Evolutionary conservation across 2,113 vertebrate species (phyloP), one percentile per base, ranked within the genome.

Genomic region (Platichthys stellatus): DNA sequence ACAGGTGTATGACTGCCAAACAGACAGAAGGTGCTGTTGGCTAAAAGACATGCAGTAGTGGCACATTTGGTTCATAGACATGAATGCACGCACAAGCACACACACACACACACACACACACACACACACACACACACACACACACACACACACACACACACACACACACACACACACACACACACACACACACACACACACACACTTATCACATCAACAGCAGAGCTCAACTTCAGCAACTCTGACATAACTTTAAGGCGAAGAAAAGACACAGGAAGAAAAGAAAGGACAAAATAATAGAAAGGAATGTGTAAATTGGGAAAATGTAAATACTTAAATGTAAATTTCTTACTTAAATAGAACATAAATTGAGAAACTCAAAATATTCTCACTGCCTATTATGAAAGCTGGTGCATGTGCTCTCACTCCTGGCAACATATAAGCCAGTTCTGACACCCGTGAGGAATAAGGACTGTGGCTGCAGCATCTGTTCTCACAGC

Each of bases 1-100:
- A 43, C 66, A 82, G 83, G 78, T 62, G 74, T 63, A 78, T 20
- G n/a, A 67, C 54, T 75, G 87, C 87, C 89, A 89, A 88, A 57
- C 72, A 78, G 73, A 67, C 89, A 86, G 83, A 89, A 59, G 82
- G 85, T 5, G 69, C 31, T 77, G 47, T 60, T 85, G 83, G 85
- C 79, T 77, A 67, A 81, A 79, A 85, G 64, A 77, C 78, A 43
- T 61, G 63, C 69, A 83, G 74, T 83, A 77, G 84, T 86, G 59
- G 69, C 70, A 86, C 74, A 75, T 84, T 84, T 76, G 77, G 58
- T 69, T 78, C 35, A 63, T 9, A 54, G 17, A 69, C 70, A 58
- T 70, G 47, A 73, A 57, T 49, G 59, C 61, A 28, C 71, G 26
- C 6, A 63, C 8, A 63, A 13, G 57, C 26, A 28, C 26, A 28